Evolutionary conservation across 2,113 vertebrate species (phyloP).

Genomic region (Clarias macrocephalus): DNA sequence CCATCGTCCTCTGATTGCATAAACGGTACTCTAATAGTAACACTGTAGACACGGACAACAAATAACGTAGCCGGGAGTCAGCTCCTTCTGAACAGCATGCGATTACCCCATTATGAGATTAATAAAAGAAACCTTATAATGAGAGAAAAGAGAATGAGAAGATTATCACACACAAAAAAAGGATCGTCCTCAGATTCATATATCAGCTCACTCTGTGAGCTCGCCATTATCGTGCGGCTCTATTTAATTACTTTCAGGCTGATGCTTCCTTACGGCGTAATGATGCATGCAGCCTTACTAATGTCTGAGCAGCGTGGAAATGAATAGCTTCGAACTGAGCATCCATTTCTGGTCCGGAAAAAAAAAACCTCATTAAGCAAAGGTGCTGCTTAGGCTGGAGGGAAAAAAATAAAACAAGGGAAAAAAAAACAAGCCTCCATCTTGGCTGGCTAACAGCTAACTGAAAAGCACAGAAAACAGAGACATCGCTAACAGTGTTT

Average conservation of each 20-base stretch:
- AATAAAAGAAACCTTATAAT: conserved; percentile 9
- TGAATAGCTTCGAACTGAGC: conserved; percentile 33
- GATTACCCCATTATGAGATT: conserved; percentile 27
- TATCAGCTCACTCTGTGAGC: conserved; percentile 40
- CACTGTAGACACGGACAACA: neutral
- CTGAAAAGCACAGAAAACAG: conserved; percentile 1
- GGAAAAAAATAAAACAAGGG: neutral
- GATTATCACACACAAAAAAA: conserved; percentile 33
- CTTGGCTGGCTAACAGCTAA: neutral
- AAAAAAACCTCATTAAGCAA: conserved; percentile 54
- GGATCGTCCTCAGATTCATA: conserved; percentile 44
- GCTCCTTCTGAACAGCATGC: neutral
- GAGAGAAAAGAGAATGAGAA: conserved; percentile 2
- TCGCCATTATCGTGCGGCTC: conserved; percentile 52
- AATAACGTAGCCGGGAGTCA: conserved; percentile 16
- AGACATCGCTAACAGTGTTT: conserved; percentile 19
- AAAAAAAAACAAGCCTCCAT: conserved; percentile 11
- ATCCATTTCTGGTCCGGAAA: conserved; percentile 33
- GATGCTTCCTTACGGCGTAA: conserved; percentile 56
- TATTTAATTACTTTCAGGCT: conserved; percentile 59
- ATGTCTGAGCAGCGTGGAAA: conserved; percentile 48
- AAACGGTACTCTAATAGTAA: neutral
- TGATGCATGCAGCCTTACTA: conserved; percentile 52
- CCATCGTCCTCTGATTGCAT: neutral
- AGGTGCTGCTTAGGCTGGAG: conserved; percentile 32